These are phyloP conservation scores for Caenorhabditis sp. DNA, from an alignment of 2,888 invertebrate genomes.

Conservation along the genomic window DNA sequence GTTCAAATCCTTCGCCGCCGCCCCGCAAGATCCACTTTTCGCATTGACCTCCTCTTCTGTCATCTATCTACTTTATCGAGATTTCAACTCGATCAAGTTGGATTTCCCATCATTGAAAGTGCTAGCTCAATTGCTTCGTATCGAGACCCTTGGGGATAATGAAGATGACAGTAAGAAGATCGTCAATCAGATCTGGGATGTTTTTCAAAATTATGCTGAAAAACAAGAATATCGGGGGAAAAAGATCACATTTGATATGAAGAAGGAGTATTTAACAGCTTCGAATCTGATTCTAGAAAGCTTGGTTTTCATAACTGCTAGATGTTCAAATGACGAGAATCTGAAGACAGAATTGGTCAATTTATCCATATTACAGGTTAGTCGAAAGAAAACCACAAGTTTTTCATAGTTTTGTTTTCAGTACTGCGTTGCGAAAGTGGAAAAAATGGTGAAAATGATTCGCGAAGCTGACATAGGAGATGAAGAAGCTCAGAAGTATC, in stretches of 20 bases:
- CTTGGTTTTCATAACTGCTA: conserved; percentile 56
- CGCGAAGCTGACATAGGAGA: background rate
- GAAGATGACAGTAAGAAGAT: conserved; percentile 20
- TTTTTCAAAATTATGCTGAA: conserved; percentile 54
- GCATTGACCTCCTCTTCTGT: conserved; percentile 51
- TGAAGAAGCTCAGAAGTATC: background rate
- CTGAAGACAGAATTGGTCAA: conserved; percentile 63
- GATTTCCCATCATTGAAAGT: conserved; percentile 42
- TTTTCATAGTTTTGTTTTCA: conserved; percentile 14
- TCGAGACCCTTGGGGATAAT: conserved; percentile 39
- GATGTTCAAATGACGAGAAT: conserved; percentile 37
- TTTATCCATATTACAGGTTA: conserved; percentile 54
- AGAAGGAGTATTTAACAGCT: conserved; percentile 45
- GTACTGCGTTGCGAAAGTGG: conserved; percentile 11
- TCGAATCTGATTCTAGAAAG: conserved; percentile 62
- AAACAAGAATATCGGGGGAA: conserved; percentile 42
- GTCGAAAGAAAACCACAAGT: conserved; percentile 52
- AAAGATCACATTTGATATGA: conserved; percentile 45
- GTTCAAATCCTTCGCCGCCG: conserved; percentile 45
- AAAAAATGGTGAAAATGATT: conserved; percentile 11
- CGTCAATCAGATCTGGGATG: conserved; percentile 54
- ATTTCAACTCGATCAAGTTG: conserved; percentile 52
- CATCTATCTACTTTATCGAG: conserved; percentile 64
- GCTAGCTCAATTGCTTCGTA: conserved; percentile 51
- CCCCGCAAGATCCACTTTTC: conserved; percentile 44